Evolutionary conservation across 1,140 invertebrate species (phyloP).

Genomic region (Cherax quadricarinatus): DNA sequence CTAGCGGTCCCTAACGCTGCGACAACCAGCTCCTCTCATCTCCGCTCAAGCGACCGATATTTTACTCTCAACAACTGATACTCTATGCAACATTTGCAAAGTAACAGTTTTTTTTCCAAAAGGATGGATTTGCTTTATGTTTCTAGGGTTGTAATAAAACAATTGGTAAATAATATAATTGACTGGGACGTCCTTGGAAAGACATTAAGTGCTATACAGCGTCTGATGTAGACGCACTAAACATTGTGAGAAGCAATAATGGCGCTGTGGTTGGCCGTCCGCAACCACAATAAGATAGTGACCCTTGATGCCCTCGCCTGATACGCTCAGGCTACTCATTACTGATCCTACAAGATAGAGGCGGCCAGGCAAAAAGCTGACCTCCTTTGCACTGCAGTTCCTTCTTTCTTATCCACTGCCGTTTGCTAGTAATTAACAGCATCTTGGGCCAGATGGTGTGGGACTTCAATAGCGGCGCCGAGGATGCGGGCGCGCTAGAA

Average conservation of each 20-base stretch:
- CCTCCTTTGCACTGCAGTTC: slow-evolving; percentile 37
- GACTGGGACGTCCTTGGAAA: neutral
- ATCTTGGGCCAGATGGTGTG: neutral
- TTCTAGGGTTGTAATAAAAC: neutral
- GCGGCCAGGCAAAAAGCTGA: slow-evolving; percentile 41
- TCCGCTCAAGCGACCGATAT: neutral
- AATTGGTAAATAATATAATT: neutral
- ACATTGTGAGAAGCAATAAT: slow-evolving; percentile 17
- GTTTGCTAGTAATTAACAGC: slow-evolving; percentile 32
- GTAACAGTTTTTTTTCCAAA: neutral
- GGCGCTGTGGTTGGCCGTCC: neutral
- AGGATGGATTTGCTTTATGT: neutral
- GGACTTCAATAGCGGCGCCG: neutral
- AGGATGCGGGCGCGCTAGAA: neutral
- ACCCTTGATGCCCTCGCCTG: slow-evolving; percentile 50
- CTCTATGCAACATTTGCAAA: neutral
- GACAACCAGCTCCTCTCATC: neutral
- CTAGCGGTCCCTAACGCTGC: neutral
- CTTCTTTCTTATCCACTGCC: slow-evolving; percentile 19
- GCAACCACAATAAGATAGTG: slow-evolving; percentile 45
- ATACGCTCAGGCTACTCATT: slow-evolving; percentile 63
- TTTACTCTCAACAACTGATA: neutral
- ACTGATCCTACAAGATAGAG: slow-evolving; percentile 60
- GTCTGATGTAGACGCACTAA: neutral
- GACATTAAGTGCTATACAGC: neutral